Percentiles rank a stretch among this genome's conserved stretches.
These are phyloP conservation scores for Hapalemur alaotrensis DNA, from an alignment of 2,797 vertebrate species.

Conservation along the genomic window DNA sequence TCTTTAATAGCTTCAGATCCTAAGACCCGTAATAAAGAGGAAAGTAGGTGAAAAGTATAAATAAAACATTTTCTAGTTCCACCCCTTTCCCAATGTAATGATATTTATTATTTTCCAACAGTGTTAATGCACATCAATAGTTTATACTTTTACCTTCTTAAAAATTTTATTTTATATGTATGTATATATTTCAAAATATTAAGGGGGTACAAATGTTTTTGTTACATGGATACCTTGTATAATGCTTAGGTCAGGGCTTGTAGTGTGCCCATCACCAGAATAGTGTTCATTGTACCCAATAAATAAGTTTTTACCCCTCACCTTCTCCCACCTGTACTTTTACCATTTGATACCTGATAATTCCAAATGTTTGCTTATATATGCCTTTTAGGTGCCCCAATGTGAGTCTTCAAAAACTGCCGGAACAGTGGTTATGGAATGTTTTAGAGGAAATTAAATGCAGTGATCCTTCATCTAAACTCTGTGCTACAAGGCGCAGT, in stretches of 20 bases:
- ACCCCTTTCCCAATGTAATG: background rate
- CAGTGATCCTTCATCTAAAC: constrained; percentile 93
- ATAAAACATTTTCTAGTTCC: background rate
- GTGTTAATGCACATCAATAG: background rate
- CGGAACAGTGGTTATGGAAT: constrained; percentile 89
- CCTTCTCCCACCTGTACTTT: background rate
- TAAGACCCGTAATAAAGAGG: constrained; percentile 1
- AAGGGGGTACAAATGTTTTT: background rate
- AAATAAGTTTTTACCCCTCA: background rate
- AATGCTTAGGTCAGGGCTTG: background rate
- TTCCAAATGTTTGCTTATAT: constrained; percentile 21
- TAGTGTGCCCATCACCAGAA: background rate
- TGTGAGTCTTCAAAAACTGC: constrained; percentile 89
- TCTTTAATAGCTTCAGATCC: background rate
- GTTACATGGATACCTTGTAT: background rate
- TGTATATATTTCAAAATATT: background rate
- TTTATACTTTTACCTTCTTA: background rate
- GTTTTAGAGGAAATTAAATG: constrained; percentile 94
- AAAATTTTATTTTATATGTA: background rate
- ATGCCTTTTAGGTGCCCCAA: constrained; percentile 87
- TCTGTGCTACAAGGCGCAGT: constrained; percentile 96
- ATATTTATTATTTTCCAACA: background rate
- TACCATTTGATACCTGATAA: background rate
- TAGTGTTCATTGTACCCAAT: background rate
- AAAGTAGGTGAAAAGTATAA: constrained; percentile 16